Base-by-base conservation (phyloP, 1,140 invertebrate genomes). In the Dreissena rostriformis region DNA sequence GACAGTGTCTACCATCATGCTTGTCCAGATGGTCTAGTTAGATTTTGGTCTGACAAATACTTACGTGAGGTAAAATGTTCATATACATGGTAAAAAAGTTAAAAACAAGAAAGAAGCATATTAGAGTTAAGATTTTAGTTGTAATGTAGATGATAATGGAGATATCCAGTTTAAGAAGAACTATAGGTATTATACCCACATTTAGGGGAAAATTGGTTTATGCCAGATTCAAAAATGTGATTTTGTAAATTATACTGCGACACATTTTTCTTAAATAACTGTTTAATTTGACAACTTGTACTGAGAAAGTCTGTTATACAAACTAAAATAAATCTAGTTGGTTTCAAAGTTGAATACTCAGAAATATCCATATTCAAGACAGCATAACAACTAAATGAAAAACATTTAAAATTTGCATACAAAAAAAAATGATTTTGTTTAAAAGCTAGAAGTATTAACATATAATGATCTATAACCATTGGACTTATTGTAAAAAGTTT, bases 1-100 rank as follows among this genome's bases (percentile, higher is more conserved):
- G 39, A n/a, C 39, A 26, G 26, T 19, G 71, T 53, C 22, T 0
- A 79, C 39, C 28, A 73, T 53, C 75, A 76, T 39, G 72, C 53
- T 57, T 14, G 53, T 19, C 53, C 53, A 57, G 53, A 57, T 19
- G 53, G 53, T 57, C 53, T 57, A 14, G 53, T 57, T 57, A 14
- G 12, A 57, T 19, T 14, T 14, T 14, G 19, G 12, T 12, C 12
- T 57, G 53, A 57, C 53, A 57, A 57, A 19, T 57, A 57, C 53
- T 19, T 57, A 14, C 12, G 12, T 19, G 53, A 12, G 53, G 53
- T 57, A 57, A 57, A 57, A 57, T 57, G 53, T 19, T 19, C 53
- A 57, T 57, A 57, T 19, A 57, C 12, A 57, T 57, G 53, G 53
- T 14, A 19, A 57, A 14, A 57, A 12, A 57, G 19, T 14, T 14